phyloP scores from a whole-genome alignment of 2,113 vertebrate genomes.

The Gymnarchus niloticus region DNA sequence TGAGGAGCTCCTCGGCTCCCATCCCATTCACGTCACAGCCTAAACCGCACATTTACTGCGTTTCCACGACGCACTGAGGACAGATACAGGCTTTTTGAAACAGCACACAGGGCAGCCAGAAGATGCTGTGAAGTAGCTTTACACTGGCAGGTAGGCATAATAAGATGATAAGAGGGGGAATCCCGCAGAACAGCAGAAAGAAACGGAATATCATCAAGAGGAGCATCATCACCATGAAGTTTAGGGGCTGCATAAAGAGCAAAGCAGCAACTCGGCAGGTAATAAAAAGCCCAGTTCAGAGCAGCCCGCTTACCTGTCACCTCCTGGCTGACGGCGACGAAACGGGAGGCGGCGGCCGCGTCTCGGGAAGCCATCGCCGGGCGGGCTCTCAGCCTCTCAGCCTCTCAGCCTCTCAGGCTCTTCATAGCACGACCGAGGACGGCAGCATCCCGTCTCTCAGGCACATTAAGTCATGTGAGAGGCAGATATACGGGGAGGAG shows the following conservation, averaged over 20 bases:
- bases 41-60: slow-evolving; percentile 15
- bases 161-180: no score
- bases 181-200: not conserved
- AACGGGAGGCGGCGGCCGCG: slow-evolving; percentile 46
- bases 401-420: slow-evolving; percentile 44
- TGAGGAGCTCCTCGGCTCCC: slow-evolving; percentile 39
- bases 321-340: slow-evolving; percentile 58
- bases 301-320: slow-evolving; percentile 58
- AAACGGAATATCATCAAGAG: not conserved
- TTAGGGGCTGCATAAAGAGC: no score
- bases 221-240: not conserved
- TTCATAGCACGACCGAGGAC: slow-evolving; percentile 29
- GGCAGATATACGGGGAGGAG: slow-evolving; percentile 39
- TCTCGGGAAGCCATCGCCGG: slow-evolving; percentile 63
- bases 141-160: no score
- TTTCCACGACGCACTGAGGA: not conserved
- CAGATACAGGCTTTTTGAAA: not conserved
- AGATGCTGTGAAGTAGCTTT: no score
- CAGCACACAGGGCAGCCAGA: not conserved
- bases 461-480: slow-evolving; percentile 32
- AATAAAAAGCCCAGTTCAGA: not conserved
- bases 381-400: slow-evolving; percentile 43
- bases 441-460: slow-evolving; percentile 45
- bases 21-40: not conserved
- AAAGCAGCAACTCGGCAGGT: no score